These are phyloP conservation scores for Xenops minutus DNA, from an alignment of 2,797 vertebrate genomes.

Conservation along the genomic window DNA sequence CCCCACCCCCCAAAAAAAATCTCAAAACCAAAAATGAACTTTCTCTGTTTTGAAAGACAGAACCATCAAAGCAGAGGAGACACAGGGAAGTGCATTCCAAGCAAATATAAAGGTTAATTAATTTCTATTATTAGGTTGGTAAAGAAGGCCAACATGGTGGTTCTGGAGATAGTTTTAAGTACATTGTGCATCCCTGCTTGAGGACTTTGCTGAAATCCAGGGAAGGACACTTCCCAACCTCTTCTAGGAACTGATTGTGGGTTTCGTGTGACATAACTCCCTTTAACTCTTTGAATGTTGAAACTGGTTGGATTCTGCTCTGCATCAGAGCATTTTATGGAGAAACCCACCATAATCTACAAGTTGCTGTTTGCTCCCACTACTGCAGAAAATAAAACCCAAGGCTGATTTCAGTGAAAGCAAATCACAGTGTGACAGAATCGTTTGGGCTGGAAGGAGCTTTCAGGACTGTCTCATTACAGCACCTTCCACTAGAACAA, in stretches of 20 bases:
- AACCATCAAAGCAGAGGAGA: background rate
- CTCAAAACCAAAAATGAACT: background rate
- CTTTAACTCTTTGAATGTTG: background rate
- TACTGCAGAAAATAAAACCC: background rate
- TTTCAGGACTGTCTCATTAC: background rate
- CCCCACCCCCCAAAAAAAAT: rapidly evolving
- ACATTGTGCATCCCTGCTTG: background rate
- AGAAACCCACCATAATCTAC: background rate
- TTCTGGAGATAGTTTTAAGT: background rate
- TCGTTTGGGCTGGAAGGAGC: background rate
- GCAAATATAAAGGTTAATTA: background rate
- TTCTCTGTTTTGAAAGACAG: background rate
- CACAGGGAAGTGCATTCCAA: background rate
- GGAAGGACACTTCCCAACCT: background rate
- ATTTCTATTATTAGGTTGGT: background rate
- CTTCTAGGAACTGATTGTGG: background rate
- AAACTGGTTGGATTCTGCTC: background rate
- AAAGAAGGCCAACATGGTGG: background rate
- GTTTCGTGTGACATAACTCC: background rate
- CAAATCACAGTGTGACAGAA: rapidly evolving
- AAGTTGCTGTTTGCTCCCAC: background rate
- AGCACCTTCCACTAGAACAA: background rate
- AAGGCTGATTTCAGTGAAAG: background rate
- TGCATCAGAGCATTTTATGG: rapidly evolving
- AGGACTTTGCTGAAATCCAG: background rate